Conservation (phyloP, 2,888 invertebrate species). For the Biston stratarius region DNA sequence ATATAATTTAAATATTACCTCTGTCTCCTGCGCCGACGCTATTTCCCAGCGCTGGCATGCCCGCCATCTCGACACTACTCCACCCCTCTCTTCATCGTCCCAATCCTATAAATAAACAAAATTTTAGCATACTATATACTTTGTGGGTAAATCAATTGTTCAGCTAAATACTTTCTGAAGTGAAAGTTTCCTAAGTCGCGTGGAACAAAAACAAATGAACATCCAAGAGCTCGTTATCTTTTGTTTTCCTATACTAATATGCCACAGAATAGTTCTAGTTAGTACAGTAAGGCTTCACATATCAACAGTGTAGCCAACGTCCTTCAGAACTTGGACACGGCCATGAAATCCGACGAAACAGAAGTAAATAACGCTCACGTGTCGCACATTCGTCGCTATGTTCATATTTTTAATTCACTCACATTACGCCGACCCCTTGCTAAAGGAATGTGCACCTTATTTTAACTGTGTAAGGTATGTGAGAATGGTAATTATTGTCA, state of each 20-base stretch:
- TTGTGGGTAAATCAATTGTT: neutral
- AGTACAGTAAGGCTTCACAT: neutral
- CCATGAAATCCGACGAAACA: conserved; percentile 28
- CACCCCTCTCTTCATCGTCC: conserved; percentile 57
- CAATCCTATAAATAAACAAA: conserved; percentile 55
- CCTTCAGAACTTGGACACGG: conserved; percentile 5
- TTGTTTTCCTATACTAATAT: neutral
- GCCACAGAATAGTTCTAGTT: neutral
- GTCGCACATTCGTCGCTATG: conserved; percentile 22
- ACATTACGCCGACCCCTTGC: conserved; percentile 10
- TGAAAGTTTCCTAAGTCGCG: neutral
- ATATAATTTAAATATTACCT: conserved; percentile 50
- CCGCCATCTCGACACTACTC: conserved; percentile 79
- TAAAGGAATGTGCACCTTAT: conserved; percentile 34
- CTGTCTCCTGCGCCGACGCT: conserved; percentile 76
- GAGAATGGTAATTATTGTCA: conserved; percentile 18
- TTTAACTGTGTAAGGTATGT: conserved; percentile 23
- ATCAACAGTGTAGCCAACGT: neutral
- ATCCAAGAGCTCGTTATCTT: too few relatives aligned
- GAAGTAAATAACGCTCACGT: conserved; percentile 35
- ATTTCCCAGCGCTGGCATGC: conserved; percentile 80
- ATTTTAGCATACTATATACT: neutral
- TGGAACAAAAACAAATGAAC: too few relatives aligned
- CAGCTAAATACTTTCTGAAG: too few relatives aligned
- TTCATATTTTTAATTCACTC: conserved; percentile 40